These are phyloP conservation scores for Cossypha heuglini DNA, from an alignment of 2,797 vertebrate genomes.

Conservation along the genomic window DNA sequence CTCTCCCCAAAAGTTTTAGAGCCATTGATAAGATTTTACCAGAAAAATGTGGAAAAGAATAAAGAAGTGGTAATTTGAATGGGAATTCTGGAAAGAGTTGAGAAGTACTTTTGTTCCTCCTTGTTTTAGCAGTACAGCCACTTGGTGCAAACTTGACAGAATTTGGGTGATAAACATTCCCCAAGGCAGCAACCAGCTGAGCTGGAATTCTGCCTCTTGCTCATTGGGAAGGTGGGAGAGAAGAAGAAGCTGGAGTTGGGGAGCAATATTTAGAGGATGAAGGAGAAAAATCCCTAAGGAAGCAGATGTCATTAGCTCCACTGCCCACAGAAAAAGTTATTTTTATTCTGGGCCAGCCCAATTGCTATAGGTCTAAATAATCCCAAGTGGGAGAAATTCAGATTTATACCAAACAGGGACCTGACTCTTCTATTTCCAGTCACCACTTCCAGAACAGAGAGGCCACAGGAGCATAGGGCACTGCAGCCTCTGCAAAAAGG, in stretches of 20 bases:
- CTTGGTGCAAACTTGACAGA: not conserved
- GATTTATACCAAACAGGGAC: not conserved
- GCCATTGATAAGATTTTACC: not conserved
- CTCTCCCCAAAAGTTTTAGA: not conserved
- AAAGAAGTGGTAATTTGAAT: not conserved
- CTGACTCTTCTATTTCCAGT: not conserved
- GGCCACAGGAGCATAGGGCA: not conserved
- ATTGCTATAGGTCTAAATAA: not conserved
- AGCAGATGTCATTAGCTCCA: constrained; percentile 15
- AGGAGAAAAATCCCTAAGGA: not conserved
- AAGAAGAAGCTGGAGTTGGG: not conserved
- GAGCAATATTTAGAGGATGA: not conserved
- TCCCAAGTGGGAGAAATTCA: not conserved
- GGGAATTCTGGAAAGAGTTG: not conserved
- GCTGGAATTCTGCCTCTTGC: not conserved
- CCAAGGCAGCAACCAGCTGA: not conserved
- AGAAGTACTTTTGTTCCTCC: not conserved
- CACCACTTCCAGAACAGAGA: not conserved
- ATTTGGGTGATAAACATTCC: not conserved
- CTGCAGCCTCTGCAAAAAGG: not conserved
- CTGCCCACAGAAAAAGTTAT: not conserved
- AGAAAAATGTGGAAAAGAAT: not conserved
- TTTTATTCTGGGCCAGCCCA: not conserved
- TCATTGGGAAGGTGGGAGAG: not conserved
- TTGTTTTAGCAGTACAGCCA: not conserved